phyloP scores from a whole-genome alignment of 2,113 vertebrate species.

The Balaeniceps rex region DNA sequence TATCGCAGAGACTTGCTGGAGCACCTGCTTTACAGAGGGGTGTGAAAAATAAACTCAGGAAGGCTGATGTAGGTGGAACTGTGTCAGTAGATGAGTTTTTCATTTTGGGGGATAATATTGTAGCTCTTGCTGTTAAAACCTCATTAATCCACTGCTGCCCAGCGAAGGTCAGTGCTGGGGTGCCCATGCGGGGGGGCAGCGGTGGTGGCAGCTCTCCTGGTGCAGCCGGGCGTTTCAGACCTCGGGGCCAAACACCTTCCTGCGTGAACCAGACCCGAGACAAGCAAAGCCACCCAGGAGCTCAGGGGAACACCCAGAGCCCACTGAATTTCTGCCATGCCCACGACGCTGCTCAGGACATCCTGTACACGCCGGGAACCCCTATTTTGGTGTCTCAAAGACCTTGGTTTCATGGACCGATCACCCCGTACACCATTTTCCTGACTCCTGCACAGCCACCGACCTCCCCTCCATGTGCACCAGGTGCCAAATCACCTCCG shows the following conservation, averaged over 20 bases:
- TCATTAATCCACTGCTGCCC: neutral
- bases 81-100: neutral
- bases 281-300: neutral
- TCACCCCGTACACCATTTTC: neutral
- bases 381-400: neutral
- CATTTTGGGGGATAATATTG: neutral
- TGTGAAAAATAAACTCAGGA: neutral
- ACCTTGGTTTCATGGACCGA: neutral
- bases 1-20: neutral
- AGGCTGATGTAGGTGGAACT: neutral
- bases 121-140: neutral
- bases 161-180: neutral
- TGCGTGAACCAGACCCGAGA: neutral
- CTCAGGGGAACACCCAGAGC: neutral
- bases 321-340: neutral
- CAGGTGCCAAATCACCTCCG: neutral
- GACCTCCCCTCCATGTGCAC: neutral
- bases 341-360: neutral
- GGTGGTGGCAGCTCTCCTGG: neutral
- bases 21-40: neutral
- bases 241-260: neutral
- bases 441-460: neutral
- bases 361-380: fast-evolving
- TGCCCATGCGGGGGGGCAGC: fast-evolving
- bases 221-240: neutral